These are phyloP conservation scores for Bungarus multicinctus DNA, from an alignment of 2,113 vertebrate genomes.

Conservation along the genomic window DNA sequence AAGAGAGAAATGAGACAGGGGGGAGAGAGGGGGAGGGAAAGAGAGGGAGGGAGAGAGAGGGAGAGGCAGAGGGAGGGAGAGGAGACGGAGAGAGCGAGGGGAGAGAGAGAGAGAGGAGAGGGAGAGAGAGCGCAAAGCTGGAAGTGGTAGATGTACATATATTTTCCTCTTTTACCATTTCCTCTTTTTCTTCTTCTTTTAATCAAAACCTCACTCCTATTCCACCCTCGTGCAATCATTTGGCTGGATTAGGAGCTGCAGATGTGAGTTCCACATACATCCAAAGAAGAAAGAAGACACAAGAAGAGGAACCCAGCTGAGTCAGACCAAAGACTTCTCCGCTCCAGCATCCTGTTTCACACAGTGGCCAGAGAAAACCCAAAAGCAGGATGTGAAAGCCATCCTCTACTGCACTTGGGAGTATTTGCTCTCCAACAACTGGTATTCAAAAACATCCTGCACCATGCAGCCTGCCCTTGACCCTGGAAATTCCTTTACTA, in stretches of 20 bases:
- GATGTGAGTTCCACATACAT: not conserved
- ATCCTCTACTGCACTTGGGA: not conserved
- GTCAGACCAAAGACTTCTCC: not conserved
- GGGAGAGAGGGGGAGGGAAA: accelerated
- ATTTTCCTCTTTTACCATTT: not conserved
- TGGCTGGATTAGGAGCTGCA: not conserved
- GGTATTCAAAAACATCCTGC: not conserved
- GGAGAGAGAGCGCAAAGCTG: not conserved
- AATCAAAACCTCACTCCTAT: not conserved
- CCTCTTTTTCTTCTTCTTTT: not conserved
- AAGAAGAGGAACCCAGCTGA: not conserved
- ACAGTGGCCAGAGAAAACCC: not conserved
- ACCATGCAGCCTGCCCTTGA: not conserved
- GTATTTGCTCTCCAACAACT: not conserved
- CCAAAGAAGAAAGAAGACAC: not conserved
- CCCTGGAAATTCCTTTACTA: not conserved
- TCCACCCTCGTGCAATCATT: not conserved
- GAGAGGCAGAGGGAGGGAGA: not conserved
- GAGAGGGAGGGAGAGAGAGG: too few species aligned
- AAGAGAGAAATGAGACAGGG: accelerated
- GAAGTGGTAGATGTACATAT: not conserved
- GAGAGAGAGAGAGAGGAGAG: accelerated
- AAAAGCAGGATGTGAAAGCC: not conserved
- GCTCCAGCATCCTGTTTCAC: not conserved
- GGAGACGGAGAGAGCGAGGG: accelerated